Percentiles rank a stretch among this genome's conserved stretches.
Evolutionary conservation across 1,140 invertebrate genomes (phyloP).

Genomic region (Anastrepha ludens): DNA sequence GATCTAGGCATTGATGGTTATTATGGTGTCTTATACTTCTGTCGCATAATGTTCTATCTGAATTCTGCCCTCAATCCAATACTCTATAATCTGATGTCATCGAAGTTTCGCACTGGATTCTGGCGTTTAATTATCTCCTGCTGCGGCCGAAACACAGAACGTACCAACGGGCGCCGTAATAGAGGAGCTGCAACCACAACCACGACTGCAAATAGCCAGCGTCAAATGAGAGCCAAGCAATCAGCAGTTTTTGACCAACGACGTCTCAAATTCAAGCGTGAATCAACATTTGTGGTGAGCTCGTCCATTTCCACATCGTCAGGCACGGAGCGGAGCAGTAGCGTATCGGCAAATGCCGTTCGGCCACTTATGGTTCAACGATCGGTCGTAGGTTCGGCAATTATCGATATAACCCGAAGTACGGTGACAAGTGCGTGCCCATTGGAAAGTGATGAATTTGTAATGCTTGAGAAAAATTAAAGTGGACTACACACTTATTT

Average conservation of each 20-base stretch:
- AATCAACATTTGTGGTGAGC: slow-evolving; percentile 69
- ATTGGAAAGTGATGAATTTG: slow-evolving; percentile 58
- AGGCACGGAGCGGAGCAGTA: slow-evolving; percentile 67
- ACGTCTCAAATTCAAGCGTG: slow-evolving; percentile 64
- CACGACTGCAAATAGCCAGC: background rate
- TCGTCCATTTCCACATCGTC: slow-evolving; percentile 69
- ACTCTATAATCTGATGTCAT: slow-evolving; percentile 90
- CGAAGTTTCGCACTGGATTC: slow-evolving; percentile 89
- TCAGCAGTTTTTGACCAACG: background rate
- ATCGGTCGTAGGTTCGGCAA: slow-evolving; percentile 62
- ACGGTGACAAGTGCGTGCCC: slow-evolving; percentile 66
- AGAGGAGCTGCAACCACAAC: background rate
- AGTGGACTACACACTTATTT: no score
- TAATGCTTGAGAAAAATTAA: background rate
- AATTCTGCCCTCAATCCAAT: slow-evolving; percentile 92
- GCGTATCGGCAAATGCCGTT: slow-evolving; percentile 62
- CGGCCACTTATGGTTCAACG: background rate
- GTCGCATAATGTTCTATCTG: slow-evolving; percentile 87
- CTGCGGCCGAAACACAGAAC: slow-evolving; percentile 10
- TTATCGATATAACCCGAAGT: slow-evolving; percentile 66
- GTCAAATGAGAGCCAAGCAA: background rate
- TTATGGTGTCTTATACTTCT: slow-evolving; percentile 88
- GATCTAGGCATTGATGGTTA: slow-evolving; percentile 83
- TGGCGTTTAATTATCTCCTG: slow-evolving; percentile 75
- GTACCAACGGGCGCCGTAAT: background rate